These are phyloP conservation scores for Theodoxus fluviatilis DNA, from an alignment of 2,888 invertebrate species.

Conservation along the genomic window DNA sequence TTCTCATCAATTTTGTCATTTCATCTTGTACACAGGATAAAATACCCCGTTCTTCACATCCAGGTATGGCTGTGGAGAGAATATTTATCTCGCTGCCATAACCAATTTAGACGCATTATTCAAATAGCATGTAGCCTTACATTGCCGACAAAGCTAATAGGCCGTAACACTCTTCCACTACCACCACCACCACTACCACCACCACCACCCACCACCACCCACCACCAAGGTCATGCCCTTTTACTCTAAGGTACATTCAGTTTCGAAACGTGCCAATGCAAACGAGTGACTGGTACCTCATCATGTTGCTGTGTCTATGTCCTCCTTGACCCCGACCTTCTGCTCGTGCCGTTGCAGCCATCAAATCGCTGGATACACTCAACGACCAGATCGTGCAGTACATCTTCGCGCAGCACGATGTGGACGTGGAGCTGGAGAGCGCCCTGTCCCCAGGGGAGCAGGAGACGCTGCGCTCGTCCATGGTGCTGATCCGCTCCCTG, in stretches of 20 bases:
- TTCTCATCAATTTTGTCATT: too few relatives aligned
- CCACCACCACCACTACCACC: too few relatives aligned
- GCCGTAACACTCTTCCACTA: too few relatives aligned
- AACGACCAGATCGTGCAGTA: slow-evolving; percentile 68
- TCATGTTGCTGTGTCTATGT: slow-evolving; percentile 11
- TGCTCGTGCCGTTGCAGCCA: slow-evolving; percentile 60
- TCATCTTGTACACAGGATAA: too few relatives aligned
- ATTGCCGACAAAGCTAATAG: too few relatives aligned
- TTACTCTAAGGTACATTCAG: background rate
- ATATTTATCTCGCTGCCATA: too few relatives aligned
- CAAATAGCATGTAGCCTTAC: too few relatives aligned
- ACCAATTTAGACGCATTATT: too few relatives aligned
- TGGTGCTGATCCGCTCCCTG: slow-evolving; percentile 86
- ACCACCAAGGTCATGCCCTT: background rate
- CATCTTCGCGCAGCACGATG: slow-evolving; percentile 59
- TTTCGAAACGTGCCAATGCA: too few relatives aligned
- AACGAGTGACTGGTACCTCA: background rate
- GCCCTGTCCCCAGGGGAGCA: slow-evolving; percentile 61
- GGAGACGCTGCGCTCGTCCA: slow-evolving; percentile 76
- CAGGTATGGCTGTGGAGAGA: too few relatives aligned
- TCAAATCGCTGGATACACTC: slow-evolving; percentile 67
- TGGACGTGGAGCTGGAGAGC: slow-evolving; percentile 42
- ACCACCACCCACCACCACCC: too few relatives aligned
- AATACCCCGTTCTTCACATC: too few relatives aligned
- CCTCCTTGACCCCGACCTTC: slow-evolving; percentile 12